These are phyloP conservation scores for Drosophila koepferae DNA, from an alignment of 2,888 invertebrate genomes.

Conservation along the genomic window DNA sequence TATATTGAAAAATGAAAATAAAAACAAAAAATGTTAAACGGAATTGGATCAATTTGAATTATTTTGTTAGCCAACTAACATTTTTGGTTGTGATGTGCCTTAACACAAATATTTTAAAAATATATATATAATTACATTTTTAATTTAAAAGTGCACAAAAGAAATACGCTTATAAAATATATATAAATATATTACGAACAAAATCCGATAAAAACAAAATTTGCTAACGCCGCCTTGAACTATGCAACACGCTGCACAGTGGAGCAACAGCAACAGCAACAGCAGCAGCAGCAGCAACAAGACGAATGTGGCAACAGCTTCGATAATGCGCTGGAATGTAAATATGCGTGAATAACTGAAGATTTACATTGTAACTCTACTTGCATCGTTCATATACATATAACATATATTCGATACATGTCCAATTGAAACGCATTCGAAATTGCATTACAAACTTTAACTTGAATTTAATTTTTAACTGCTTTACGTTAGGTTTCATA, in stretches of 20 bases:
- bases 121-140: slow-evolving; percentile 45
- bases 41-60: slow-evolving; percentile 11
- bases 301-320: slow-evolving; percentile 93
- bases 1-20: slow-evolving; percentile 41
- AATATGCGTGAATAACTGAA: slow-evolving; percentile 69
- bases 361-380: slow-evolving; percentile 19
- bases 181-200: slow-evolving; percentile 38
- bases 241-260: slow-evolving; percentile 52
- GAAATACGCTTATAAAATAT: slow-evolving; percentile 40
- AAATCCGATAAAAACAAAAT: slow-evolving; percentile 17
- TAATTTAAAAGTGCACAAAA: slow-evolving; percentile 16
- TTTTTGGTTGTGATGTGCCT: slow-evolving; percentile 43
- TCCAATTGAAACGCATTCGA: background rate
- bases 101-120: slow-evolving; percentile 17
- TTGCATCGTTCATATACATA: slow-evolving; percentile 29
- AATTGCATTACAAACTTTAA: slow-evolving; percentile 4
- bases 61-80: slow-evolving; percentile 23
- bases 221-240: slow-evolving; percentile 36
- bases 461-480: background rate
- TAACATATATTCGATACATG: slow-evolving; percentile 16
- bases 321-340: slow-evolving; percentile 93
- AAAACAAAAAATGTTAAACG: slow-evolving; percentile 11
- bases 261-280: slow-evolving; percentile 60
- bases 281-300: slow-evolving; percentile 80
- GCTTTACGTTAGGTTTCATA: background rate